These are phyloP conservation scores for Megaceryle alcyon DNA, from an alignment of 2,797 vertebrate genomes.

Conservation along the genomic window DNA sequence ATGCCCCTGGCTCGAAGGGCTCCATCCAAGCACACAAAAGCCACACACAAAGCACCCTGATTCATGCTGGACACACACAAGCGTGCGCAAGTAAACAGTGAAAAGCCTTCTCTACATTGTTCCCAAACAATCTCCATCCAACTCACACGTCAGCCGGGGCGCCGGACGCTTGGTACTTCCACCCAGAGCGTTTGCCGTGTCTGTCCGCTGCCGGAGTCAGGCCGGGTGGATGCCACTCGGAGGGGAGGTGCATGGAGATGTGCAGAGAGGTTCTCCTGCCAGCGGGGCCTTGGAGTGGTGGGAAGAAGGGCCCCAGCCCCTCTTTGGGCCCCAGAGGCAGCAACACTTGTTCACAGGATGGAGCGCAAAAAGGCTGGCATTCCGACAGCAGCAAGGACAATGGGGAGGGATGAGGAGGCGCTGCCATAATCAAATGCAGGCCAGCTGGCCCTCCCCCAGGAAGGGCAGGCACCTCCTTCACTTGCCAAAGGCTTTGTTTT, in stretches of 20 bases:
- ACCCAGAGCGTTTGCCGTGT: not conserved
- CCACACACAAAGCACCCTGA: not conserved
- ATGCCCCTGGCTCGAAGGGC: not conserved
- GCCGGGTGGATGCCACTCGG: rapidly evolving
- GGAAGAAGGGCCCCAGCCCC: slow-evolving; percentile 16
- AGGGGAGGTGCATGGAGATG: slow-evolving; percentile 14
- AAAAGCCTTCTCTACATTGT: slow-evolving; percentile 28
- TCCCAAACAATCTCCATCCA: not conserved
- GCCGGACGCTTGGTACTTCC: slow-evolving; percentile 10
- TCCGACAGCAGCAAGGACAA: slow-evolving; percentile 63
- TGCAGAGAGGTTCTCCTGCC: not conserved
- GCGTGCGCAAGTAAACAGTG: not conserved
- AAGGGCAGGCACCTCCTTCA: slow-evolving; percentile 63
- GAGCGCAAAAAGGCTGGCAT: slow-evolving; percentile 42
- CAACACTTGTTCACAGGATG: slow-evolving; percentile 43
- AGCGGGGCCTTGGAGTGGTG: not conserved
- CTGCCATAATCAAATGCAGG: slow-evolving; percentile 65
- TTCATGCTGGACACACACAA: not conserved
- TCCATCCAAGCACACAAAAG: not conserved
- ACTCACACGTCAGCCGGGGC: not conserved
- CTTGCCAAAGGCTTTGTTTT: slow-evolving; percentile 69
- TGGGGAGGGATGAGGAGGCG: slow-evolving; percentile 52
- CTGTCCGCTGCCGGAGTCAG: not conserved
- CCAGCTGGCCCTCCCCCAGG: slow-evolving; percentile 68
- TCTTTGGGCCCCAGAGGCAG: slow-evolving; percentile 44